Evolutionary conservation across 1,140 invertebrate species (phyloP).

Genomic region (Tachypleus tridentatus): DNA sequence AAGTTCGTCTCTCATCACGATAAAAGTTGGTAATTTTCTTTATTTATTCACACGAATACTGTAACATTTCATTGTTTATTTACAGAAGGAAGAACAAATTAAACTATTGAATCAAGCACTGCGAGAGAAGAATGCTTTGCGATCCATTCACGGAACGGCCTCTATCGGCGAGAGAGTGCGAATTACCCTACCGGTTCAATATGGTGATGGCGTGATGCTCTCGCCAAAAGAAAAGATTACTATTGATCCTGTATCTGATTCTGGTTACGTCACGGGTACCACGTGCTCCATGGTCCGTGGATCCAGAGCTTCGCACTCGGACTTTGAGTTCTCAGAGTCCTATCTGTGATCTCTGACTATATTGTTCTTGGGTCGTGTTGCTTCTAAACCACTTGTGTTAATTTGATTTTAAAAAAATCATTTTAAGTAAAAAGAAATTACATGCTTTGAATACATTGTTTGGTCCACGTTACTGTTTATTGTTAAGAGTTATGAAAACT

Average conservation of each 20-base stretch:
- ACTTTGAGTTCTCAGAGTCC: conserved; percentile 75
- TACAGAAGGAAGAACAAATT: conserved; percentile 26
- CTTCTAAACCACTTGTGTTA: too few relatives aligned
- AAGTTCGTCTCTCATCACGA: not conserved
- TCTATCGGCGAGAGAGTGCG: conserved; percentile 17
- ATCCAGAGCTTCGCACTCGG: conserved; percentile 58
- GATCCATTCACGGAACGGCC: conserved; percentile 9
- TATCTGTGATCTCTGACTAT: conserved; percentile 45
- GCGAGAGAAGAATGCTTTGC: conserved; percentile 9
- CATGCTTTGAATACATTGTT: too few relatives aligned
- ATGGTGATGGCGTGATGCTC: conserved; percentile 15
- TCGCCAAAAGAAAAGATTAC: conserved; percentile 15
- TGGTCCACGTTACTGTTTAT: too few relatives aligned
- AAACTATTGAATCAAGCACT: conserved; percentile 17
- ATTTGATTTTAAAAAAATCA: too few relatives aligned
- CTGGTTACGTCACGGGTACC: conserved; percentile 33
- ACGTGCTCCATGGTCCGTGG: conserved; percentile 43
- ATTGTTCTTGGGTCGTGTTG: too few relatives aligned
- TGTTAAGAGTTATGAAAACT: too few relatives aligned
- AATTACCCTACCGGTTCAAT: conserved; percentile 12
- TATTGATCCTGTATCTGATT: conserved; percentile 24
- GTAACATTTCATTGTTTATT: conserved; percentile 1
- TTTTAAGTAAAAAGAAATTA: too few relatives aligned
- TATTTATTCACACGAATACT: not conserved
- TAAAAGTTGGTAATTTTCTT: conserved; percentile 6